A percentile compares a stretch with the other conserved stretches of the same genome.
These are phyloP conservation scores for Lagopus leucura DNA, from an alignment of 2,113 vertebrate species.

Conservation along the genomic window DNA sequence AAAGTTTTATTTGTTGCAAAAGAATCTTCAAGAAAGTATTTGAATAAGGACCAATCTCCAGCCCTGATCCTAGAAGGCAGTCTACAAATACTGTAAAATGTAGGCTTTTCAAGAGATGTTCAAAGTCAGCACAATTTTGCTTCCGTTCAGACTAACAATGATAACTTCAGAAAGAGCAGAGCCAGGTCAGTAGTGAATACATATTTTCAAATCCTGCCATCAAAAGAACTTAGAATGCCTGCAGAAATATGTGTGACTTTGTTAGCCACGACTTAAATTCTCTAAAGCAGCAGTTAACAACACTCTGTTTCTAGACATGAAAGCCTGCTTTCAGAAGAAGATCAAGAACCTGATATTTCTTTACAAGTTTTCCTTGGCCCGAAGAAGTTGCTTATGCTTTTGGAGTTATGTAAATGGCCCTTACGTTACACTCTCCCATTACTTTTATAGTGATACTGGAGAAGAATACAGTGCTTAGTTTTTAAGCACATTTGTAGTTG, in stretches of 20 bases:
- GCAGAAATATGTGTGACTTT: not conserved
- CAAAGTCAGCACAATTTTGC: not conserved
- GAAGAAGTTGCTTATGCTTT: not conserved
- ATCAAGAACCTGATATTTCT: not conserved
- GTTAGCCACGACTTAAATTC: not conserved
- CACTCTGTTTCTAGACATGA: not conserved
- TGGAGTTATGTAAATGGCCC: not conserved
- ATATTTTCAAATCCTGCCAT: not conserved
- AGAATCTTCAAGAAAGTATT: not conserved
- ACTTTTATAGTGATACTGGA: not conserved
- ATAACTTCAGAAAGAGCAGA: not conserved
- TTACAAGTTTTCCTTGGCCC: not conserved
- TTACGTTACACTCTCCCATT: not conserved
- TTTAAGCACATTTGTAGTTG: not conserved
- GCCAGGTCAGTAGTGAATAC: not conserved
- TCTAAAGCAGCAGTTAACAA: not conserved
- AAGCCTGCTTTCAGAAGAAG: accelerated
- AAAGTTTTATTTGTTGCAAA: not conserved
- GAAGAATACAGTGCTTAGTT: not conserved
- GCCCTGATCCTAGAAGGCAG: not conserved
- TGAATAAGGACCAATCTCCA: not conserved
- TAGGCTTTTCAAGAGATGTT: not conserved
- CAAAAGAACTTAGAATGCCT: not conserved
- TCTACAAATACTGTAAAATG: not conserved
- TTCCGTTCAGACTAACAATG: not conserved